A percentile compares a stretch with the other conserved stretches of the same genome.
phyloP scores from a whole-genome alignment of 2,113 vertebrate genomes.

The Chloebia gouldiae region DNA sequence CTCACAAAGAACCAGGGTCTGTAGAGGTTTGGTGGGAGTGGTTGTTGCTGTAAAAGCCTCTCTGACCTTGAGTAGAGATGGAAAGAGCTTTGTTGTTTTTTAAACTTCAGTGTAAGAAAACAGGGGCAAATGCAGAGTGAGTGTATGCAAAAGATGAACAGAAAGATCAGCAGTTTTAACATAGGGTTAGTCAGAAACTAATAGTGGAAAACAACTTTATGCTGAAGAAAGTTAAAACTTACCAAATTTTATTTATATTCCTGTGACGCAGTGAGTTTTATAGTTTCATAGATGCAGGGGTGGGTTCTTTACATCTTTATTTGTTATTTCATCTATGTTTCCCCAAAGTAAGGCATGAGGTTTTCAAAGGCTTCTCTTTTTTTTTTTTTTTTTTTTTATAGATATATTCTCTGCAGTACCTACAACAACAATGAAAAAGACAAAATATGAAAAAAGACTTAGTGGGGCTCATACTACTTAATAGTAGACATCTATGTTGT shows the following conservation, averaged over 20 bases:
- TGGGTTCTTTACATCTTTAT: not conserved
- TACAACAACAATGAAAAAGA: not conserved
- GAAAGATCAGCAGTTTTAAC: not conserved
- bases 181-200: not conserved
- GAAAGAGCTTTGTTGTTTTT: not conserved
- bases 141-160: not conserved
- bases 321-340: not conserved
- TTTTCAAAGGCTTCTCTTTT: not conserved
- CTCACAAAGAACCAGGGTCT: not conserved
- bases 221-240: not conserved
- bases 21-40: not conserved
- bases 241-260: not conserved
- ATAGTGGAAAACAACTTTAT: not conserved
- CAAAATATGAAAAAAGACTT: not conserved
- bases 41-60: not conserved
- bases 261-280: not conserved
- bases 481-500: not conserved
- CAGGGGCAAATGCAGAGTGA: not conserved
- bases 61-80: not conserved
- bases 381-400: too few relatives aligned
- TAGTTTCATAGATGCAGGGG: not conserved
- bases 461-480: not conserved
- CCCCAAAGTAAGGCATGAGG: not conserved
- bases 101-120: not conserved
- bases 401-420: not conserved